These are phyloP conservation scores for Brassicogethes aeneus DNA, from an alignment of 2,888 invertebrate genomes.

Conservation along the genomic window DNA sequence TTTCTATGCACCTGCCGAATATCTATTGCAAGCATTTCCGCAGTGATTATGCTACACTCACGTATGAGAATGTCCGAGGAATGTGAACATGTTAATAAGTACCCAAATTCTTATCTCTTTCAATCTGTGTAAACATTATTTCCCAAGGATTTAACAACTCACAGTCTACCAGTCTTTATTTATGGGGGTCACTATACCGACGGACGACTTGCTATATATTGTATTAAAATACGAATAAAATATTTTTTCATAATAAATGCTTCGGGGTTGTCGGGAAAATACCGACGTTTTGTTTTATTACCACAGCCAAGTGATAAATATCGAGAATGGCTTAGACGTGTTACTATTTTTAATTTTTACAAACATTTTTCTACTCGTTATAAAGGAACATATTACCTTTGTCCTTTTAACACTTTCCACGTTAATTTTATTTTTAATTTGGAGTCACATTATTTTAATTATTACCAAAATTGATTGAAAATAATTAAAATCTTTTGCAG, in stretches of 20 bases:
- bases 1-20: slow-evolving; percentile 12
- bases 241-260: slow-evolving; percentile 25
- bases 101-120: slow-evolving; percentile 17
- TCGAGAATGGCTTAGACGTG: slow-evolving; percentile 12
- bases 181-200: slow-evolving; percentile 33
- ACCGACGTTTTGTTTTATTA: neutral
- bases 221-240: slow-evolving; percentile 24
- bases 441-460: too few species aligned
- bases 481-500: too few species aligned
- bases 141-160: slow-evolving; percentile 33
- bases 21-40: slow-evolving; percentile 17
- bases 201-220: slow-evolving; percentile 11
- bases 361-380: too few species aligned
- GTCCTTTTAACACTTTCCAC: too few species aligned
- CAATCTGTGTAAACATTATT: slow-evolving; percentile 36
- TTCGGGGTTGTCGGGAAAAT: neutral
- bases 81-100: slow-evolving; percentile 20
- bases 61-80: slow-evolving; percentile 15
- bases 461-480: too few species aligned
- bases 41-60: slow-evolving; percentile 16
- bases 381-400: too few species aligned
- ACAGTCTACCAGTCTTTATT: slow-evolving; percentile 28
- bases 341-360: slow-evolving; percentile 11
- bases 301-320: slow-evolving; percentile 5
- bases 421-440: too few species aligned